Percentiles rank a stretch among this genome's conserved stretches.
These are phyloP conservation scores for Ammodytes dubius DNA, from an alignment of 2,113 vertebrate species.

Conservation along the genomic window DNA sequence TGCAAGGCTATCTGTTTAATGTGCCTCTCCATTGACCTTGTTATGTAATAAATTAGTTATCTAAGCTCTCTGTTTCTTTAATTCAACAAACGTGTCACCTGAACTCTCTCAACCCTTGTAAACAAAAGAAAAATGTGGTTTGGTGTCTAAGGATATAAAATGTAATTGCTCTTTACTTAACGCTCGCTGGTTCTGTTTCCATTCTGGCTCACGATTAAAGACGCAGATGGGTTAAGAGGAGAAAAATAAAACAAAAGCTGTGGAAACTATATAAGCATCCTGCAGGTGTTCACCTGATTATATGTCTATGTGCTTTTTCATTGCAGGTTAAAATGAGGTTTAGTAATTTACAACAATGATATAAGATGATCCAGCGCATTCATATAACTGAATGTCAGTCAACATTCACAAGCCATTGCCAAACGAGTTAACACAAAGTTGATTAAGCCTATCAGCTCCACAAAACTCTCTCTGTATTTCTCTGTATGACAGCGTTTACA, in stretches of 20 bases:
- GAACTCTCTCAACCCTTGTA: constrained; percentile 2
- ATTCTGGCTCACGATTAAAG: constrained; percentile 26
- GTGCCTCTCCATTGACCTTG: neutral
- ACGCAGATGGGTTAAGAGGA: neutral
- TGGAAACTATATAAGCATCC: constrained; percentile 6
- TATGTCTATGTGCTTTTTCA: neutral
- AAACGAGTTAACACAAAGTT: too few relatives aligned
- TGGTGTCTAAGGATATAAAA: neutral
- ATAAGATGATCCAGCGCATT: neutral
- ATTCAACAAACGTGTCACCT: constrained; percentile 22
- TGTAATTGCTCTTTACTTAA: constrained; percentile 16
- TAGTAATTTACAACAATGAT: neutral
- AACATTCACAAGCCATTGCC: too few relatives aligned
- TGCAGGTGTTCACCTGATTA: neutral
- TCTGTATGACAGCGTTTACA: too few relatives aligned
- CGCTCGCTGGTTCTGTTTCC: constrained; percentile 12
- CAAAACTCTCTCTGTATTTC: too few relatives aligned
- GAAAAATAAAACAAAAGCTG: neutral
- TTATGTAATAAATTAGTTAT: neutral
- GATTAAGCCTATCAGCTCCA: too few relatives aligned
- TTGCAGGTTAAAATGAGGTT: neutral
- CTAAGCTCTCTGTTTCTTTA: neutral
- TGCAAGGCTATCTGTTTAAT: neutral
- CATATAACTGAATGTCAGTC: too few relatives aligned
- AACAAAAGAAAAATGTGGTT: neutral